Evolutionary conservation across 2,888 invertebrate species (phyloP).

Genomic region (Euzetes globulus): DNA sequence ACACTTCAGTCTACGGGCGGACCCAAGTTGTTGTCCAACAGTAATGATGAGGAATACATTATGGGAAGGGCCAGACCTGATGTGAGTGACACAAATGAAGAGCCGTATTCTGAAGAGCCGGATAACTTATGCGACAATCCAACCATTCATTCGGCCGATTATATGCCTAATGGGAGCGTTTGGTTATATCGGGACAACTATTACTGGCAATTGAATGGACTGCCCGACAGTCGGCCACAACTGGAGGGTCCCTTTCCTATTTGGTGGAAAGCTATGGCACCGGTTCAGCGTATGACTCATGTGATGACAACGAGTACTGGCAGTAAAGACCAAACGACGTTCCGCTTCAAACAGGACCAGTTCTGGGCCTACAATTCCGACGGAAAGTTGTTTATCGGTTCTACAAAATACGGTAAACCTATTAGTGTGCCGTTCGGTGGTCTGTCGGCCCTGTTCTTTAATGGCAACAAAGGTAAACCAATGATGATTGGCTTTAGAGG

Average conservation of each 20-base stretch:
- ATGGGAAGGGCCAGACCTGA: too few species aligned
- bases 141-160: background rate
- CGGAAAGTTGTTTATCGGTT: background rate
- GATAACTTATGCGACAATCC: background rate
- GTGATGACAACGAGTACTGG: background rate
- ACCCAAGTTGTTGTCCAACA: too few species aligned
- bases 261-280: conserved; percentile 1
- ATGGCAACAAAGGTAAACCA: background rate
- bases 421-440: background rate
- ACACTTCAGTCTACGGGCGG: too few species aligned
- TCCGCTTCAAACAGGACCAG: background rate
- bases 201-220: conserved; percentile 6
- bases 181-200: background rate
- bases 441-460: background rate
- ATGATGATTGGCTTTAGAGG: background rate
- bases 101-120: background rate
- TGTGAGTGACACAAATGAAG: too few species aligned
- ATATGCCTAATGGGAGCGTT: background rate
- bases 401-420: background rate
- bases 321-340: background rate
- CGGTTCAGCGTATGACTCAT: background rate
- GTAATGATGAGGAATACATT: too few species aligned
- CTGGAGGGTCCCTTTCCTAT: background rate
- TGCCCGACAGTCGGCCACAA: background rate
- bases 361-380: background rate